Evolutionary conservation across 2,797 vertebrate genomes (phyloP), one percentile per base, ranked within the genome.

Genomic region (Delichon dasypus): DNA sequence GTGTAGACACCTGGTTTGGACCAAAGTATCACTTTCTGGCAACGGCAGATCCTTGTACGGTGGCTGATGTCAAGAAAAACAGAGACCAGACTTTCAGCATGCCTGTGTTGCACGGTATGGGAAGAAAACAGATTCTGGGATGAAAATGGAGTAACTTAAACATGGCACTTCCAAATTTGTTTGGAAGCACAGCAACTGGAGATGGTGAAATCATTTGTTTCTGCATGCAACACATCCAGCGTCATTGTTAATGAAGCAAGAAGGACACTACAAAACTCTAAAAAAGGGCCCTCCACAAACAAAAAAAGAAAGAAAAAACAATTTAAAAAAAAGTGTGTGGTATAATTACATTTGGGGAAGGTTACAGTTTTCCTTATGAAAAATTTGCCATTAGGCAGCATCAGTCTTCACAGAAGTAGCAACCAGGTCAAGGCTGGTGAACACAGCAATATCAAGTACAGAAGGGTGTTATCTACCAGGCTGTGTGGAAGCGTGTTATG

Each of bases 101-200:
- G 85, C 75, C 92, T 90, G 61, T 62, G 44, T 90, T 83, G 86
- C 67, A 77, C 75, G 90, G 34, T 90, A 91, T 93, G 80, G 66
- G 71, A 91, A 93, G 80, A 90, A 91, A 93, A 96, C 81, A 93
- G 81, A 93, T 40, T 94, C 75, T 91, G 85, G 44, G 85, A 93
- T 86, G 89, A 89, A 95, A 75, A 95, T 88, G 79, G 61, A 94
- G 40, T 42, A 61, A 80, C 30, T 94, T 58, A 73, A 87, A 68
- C 40, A 62, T 3, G 22, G 65, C 53, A 88, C 27, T 89, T 91
- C 51, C 58, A 61, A 88, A 87, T 60, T 61, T 83, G 50, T 38
- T 65, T 89, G 26, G 50, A 66, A 92, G 32, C 26, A 90, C 60
- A 77, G 51, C 54, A 74, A 47, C 42, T 45, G 44, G 15, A 93